Conservation (phyloP, 2,888 invertebrate species). For the Lochmaea capreae region DNA sequence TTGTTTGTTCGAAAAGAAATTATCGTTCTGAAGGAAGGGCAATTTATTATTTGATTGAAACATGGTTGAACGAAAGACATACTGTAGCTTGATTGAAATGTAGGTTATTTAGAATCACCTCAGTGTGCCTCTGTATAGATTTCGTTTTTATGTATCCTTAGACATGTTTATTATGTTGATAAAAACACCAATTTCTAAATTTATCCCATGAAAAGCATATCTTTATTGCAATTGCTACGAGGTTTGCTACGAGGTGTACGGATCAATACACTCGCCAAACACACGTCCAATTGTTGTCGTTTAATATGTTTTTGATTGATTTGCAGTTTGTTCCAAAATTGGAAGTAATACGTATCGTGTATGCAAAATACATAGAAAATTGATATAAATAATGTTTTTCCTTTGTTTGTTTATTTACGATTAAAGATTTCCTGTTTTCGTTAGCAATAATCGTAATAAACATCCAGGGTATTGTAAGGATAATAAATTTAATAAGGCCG, state of each 20-base stretch:
- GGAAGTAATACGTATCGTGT: not conserved
- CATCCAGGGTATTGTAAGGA: not conserved
- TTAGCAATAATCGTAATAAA: not conserved
- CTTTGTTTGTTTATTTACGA: not conserved
- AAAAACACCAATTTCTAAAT: not conserved
- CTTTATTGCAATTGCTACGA: not conserved
- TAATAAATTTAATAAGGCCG: too few relatives aligned
- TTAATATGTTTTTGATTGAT: conserved; percentile 4
- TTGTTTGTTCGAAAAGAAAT: too few relatives aligned
- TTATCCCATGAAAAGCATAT: not conserved
- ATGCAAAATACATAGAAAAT: not conserved
- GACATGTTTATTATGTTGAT: not conserved
- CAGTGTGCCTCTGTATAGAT: not conserved
- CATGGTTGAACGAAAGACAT: too few relatives aligned
- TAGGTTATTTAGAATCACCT: too few relatives aligned
- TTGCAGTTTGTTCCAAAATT: not conserved
- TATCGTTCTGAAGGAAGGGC: too few relatives aligned
- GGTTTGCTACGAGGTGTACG: not conserved
- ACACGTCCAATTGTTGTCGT: conserved; percentile 1
- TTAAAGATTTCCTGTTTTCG: not conserved
- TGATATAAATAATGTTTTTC: not conserved
- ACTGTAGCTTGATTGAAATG: too few relatives aligned
- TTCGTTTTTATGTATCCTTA: not conserved
- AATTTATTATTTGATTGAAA: too few relatives aligned
- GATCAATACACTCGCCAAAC: conserved; percentile 6